Base-by-base conservation (phyloP, 53 echinoderm and acorn worm genomes). In the Hippasteria phrygiana region DNA sequence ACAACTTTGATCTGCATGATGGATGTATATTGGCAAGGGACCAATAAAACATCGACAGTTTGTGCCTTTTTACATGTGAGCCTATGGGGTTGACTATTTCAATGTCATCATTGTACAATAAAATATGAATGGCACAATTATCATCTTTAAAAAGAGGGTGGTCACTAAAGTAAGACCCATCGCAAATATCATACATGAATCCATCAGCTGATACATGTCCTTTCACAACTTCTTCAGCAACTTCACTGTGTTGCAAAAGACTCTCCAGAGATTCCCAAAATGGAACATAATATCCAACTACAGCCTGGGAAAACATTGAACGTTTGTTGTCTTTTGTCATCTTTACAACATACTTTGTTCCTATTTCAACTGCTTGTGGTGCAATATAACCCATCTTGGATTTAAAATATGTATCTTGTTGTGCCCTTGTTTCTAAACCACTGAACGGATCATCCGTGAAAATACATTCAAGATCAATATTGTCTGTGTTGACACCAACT, bases 11-110 rank as follows among this genome's bases (percentile, higher is more conserved):
- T 48, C 94, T 65, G 71, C 64, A 72, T 37, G 71, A 42, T 62
- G 92, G 94, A 3, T 73, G 87, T 65, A 94, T 92, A 43, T 94
- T 92, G 5, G 34, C 87, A 45, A 92, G 66, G 1, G 87, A 81
- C 63, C 75, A 89, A 66, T 90, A 92, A 41, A 92, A 92, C 92
- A 90, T 74, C 20, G 88, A 90, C 72, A 91, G 35, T 63, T 94
- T 91, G 73, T 94, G 92, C 51, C 87, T 91, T 55, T 91, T 94
- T 6, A 64, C 78, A 36, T 91, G 87, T 4, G 91, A 38, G 20
- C 94, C 94, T 29, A 94, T 78, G 6, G 91, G 94, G 55, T 91
- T 94, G 0, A 88, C 86, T 56, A 94, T 84, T 76, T 91, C 94
- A 77, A 91, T 88, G 32, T 94, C 91, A 91, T 94, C 91, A 41